Percentiles rank a stretch among this genome's conserved stretches.
Evolutionary conservation across 2,888 invertebrate species (phyloP).

Genomic region (Heliconius charithonia): DNA sequence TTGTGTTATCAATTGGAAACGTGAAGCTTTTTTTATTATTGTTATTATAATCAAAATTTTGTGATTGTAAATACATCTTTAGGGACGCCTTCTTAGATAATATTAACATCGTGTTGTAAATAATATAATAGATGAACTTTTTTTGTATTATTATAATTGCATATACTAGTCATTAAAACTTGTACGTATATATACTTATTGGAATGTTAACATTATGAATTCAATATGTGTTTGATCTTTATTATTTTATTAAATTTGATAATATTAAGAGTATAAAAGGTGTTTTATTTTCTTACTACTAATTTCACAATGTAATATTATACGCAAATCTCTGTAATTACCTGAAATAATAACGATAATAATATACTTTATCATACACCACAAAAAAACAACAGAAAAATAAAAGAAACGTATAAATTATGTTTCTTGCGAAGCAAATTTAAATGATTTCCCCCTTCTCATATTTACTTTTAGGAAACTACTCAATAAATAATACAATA

Average conservation of each 20-base stretch:
- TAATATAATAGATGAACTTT: constrained; percentile 54
- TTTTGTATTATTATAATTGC: constrained; percentile 39
- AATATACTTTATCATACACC: no score
- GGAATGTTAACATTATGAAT: constrained; percentile 43
- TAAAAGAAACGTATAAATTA: no score
- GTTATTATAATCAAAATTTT: constrained; percentile 41
- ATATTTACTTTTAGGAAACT: no score
- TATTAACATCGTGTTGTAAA: constrained; percentile 54
- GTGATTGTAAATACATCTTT: constrained; percentile 58
- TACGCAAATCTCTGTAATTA: neutral
- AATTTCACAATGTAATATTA: no score
- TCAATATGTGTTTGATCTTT: constrained; percentile 44
- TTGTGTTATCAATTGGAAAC: constrained; percentile 34
- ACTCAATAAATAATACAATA: no score
- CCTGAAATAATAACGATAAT: neutral
- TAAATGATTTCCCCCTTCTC: no score
- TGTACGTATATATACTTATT: constrained; percentile 42
- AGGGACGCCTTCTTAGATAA: constrained; percentile 78
- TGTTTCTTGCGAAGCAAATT: neutral
- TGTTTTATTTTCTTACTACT: constrained; percentile 27
- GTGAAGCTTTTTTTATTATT: constrained; percentile 39
- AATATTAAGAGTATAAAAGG: constrained; percentile 36
- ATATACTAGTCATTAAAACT: constrained; percentile 41
- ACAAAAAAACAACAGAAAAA: no score
- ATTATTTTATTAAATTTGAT: constrained; percentile 49